Evolutionary conservation across 2,113 vertebrate species (phyloP).

Genomic region (Nothocercus nigrocapillus): DNA sequence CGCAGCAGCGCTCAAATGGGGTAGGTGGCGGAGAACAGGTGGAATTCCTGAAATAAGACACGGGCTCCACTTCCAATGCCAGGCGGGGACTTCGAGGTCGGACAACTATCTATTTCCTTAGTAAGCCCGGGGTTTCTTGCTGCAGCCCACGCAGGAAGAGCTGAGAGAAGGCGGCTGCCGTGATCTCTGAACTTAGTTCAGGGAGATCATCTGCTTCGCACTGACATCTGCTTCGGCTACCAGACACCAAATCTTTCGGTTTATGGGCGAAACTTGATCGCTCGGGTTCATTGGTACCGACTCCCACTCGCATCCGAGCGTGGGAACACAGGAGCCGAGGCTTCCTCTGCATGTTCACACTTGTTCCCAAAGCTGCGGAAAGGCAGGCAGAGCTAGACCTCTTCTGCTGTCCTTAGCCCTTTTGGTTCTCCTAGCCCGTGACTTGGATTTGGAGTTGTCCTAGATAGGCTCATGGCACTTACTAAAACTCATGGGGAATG

Average conservation of each 20-base stretch:
- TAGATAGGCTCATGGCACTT: background rate
- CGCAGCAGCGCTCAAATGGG: background rate
- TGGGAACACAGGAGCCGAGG: fast-evolving
- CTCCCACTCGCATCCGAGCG: fast-evolving
- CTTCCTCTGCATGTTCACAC: background rate
- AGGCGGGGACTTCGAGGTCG: background rate
- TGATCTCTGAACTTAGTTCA: background rate
- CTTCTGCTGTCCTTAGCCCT: background rate
- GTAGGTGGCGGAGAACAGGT: background rate
- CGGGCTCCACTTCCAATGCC: fast-evolving
- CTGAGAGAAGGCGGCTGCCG: background rate
- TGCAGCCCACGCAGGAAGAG: background rate
- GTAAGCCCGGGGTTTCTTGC: background rate
- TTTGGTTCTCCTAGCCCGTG: background rate
- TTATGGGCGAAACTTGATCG: background rate
- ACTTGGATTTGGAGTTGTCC: background rate
- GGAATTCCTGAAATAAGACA: background rate
- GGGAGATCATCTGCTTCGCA: background rate
- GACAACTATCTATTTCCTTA: fast-evolving
- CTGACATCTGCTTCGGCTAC: background rate
- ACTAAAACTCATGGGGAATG: background rate
- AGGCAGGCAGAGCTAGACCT: background rate
- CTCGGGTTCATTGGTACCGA: background rate
- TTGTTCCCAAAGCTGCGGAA: background rate
- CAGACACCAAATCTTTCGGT: background rate